Evolutionary conservation across 2,888 invertebrate genomes (phyloP).

Genomic region (Acanthoscelides obtectus): DNA sequence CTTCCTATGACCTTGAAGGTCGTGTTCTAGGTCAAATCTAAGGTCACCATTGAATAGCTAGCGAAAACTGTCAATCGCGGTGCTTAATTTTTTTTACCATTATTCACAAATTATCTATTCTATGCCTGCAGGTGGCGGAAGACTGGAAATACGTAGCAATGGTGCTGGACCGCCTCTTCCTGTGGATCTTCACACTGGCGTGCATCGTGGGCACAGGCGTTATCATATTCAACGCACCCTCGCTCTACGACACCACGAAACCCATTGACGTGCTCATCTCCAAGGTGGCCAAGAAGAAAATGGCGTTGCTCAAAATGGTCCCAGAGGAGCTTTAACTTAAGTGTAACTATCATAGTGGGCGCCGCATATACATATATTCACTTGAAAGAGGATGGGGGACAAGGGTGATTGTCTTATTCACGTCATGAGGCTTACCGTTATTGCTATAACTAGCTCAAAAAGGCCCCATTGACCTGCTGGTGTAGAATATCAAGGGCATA

Average conservation of each 20-base stretch:
- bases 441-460: too few species aligned
- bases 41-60: too few species aligned
- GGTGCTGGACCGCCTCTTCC: constrained; percentile 94
- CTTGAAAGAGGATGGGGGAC: neutral
- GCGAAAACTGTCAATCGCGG: too few species aligned
- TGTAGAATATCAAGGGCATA: too few species aligned
- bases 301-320: constrained; percentile 84
- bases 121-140: constrained; percentile 76
- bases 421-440: too few species aligned
- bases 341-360: neutral
- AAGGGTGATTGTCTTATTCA: neutral
- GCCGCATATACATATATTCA: neutral
- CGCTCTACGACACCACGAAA: constrained; percentile 84
- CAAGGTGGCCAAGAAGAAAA: constrained; percentile 86
- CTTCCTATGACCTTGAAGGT: too few species aligned
- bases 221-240: constrained; percentile 86
- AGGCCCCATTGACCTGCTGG: too few species aligned
- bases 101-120: too few species aligned
- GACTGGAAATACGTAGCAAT: constrained; percentile 98
- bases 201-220: constrained; percentile 86
- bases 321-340: constrained; percentile 50
- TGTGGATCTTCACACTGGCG: constrained; percentile 92
- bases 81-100: too few species aligned
- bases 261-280: constrained; percentile 88
- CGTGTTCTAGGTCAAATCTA: too few species aligned